These are phyloP conservation scores for Pocillopora damicornis DNA, from an alignment of 64 coral and sea anemone genomes.

Conservation along the genomic window DNA sequence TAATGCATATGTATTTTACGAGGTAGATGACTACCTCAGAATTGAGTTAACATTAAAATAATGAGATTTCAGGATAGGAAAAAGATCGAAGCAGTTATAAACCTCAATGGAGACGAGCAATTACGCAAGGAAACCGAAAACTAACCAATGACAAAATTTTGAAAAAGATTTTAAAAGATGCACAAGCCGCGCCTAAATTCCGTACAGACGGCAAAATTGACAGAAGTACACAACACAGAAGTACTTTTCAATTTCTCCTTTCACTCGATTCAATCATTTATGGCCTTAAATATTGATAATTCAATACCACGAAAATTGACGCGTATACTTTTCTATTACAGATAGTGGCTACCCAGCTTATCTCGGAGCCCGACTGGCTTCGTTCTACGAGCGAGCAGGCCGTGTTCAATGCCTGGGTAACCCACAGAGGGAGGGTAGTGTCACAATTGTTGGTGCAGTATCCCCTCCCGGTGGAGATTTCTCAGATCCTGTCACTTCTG, in stretches of 20 bases:
- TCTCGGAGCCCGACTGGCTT: conserved; percentile 94
- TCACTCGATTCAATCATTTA: too few relatives aligned
- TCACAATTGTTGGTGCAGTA: conserved; percentile 97
- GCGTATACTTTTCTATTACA: conserved; percentile 5
- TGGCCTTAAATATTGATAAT: background rate
- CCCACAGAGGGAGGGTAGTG: conserved; percentile 96
- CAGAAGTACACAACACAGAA: background rate
- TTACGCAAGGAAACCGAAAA: too few relatives aligned
- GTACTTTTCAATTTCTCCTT: too few relatives aligned
- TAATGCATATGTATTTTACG: too few relatives aligned
- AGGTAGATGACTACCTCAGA: too few relatives aligned
- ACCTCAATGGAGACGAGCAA: too few relatives aligned
- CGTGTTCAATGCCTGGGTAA: conserved; percentile 91
- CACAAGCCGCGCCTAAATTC: too few relatives aligned
- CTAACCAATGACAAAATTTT: too few relatives aligned
- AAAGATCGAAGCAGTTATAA: too few relatives aligned
- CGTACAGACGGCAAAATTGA: background rate
- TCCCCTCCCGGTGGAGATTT: conserved; percentile 98
- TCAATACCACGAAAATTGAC: background rate
- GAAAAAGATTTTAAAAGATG: too few relatives aligned
- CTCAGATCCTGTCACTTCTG: conserved; percentile 97
- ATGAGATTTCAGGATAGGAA: too few relatives aligned
- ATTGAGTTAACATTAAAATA: too few relatives aligned
- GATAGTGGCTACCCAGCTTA: conserved; percentile 98
- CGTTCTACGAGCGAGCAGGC: conserved; percentile 97